Percentiles rank a stretch among this genome's conserved stretches.
Evolutionary conservation across 2,888 invertebrate species (phyloP).

Genomic region (Marasmarcha lunaedactyla): DNA sequence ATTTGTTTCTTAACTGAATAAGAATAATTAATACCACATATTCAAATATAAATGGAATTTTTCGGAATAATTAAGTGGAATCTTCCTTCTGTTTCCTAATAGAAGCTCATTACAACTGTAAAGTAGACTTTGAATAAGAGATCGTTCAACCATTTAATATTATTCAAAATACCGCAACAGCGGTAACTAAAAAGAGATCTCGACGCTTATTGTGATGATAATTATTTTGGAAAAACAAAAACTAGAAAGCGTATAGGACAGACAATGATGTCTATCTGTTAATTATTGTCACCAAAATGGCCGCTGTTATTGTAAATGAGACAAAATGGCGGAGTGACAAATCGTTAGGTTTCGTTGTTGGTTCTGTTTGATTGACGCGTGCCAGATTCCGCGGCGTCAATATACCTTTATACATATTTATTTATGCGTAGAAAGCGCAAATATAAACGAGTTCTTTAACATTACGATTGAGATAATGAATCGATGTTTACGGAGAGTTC

Average conservation of each 20-base stretch:
- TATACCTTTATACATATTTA: slow-evolving; percentile 61
- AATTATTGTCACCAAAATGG: slow-evolving; percentile 69
- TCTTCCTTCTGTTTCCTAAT: slow-evolving; percentile 27
- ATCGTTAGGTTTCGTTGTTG: slow-evolving; percentile 51
- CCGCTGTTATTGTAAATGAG: slow-evolving; percentile 52
- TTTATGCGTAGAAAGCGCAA: slow-evolving; percentile 66
- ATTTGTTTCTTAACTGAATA: no score
- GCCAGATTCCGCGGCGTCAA: slow-evolving; percentile 53
- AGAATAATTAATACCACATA: no score
- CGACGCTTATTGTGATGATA: slow-evolving; percentile 65
- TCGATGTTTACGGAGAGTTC: slow-evolving; percentile 36
- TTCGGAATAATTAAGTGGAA: no score
- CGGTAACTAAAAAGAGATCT: slow-evolving; percentile 64
- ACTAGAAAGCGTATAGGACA: slow-evolving; percentile 62
- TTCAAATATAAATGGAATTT: no score
- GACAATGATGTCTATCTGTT: slow-evolving; percentile 60
- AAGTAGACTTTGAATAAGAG: slow-evolving; percentile 40
- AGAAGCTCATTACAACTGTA: slow-evolving; percentile 39
- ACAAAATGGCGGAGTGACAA: slow-evolving; percentile 64
- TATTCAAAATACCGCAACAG: slow-evolving; percentile 66
- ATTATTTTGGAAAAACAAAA: slow-evolving; percentile 66
- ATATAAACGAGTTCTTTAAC: slow-evolving; percentile 52
- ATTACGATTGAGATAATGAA: slow-evolving; percentile 53
- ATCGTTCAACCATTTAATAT: slow-evolving; percentile 51
- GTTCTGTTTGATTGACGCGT: slow-evolving; percentile 67